A percentile compares a stretch with the other conserved stretches of the same genome.
phyloP scores from a whole-genome alignment of 2,113 vertebrate genomes.

The Tympanuchus pallidicinctus region DNA sequence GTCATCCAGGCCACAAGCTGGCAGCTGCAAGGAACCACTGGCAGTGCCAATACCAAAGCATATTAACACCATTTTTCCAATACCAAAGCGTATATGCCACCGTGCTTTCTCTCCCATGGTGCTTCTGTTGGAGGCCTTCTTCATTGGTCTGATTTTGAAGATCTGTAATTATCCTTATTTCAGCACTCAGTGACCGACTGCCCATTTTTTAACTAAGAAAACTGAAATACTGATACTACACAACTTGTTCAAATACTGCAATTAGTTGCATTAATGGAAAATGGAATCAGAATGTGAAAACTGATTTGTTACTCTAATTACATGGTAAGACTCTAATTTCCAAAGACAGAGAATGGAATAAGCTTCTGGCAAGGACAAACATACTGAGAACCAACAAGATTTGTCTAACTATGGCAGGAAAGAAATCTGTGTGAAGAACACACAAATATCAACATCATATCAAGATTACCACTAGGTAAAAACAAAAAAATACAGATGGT shows the following conservation, averaged over 20 bases:
- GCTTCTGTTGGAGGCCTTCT: not conserved
- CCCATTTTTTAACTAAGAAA: slow-evolving; percentile 12
- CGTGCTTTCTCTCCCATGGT: not conserved
- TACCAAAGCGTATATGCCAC: not conserved
- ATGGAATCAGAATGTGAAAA: slow-evolving; percentile 20
- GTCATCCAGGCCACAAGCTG: not conserved
- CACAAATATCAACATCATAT: not conserved
- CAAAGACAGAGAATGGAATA: not conserved
- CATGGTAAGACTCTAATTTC: not conserved
- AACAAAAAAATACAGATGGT: not conserved
- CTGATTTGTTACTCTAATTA: slow-evolving; percentile 48
- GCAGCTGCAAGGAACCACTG: not conserved
- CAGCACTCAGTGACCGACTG: not conserved
- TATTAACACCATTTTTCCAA: not conserved
- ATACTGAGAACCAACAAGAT: not conserved
- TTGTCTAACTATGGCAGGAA: not conserved
- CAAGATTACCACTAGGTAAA: not conserved
- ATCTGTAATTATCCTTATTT: not conserved
- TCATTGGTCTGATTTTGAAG: not conserved
- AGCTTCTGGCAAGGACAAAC: slow-evolving; percentile 29
- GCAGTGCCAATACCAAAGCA: not conserved
- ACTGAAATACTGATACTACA: not conserved
- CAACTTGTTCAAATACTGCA: not conserved
- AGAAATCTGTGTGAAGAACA: not conserved
- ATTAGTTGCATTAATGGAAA: slow-evolving; percentile 10